Percentiles rank a stretch among this genome's conserved stretches.
phyloP scores from a whole-genome alignment of 2,113 vertebrate genomes.

The Speoplatyrhinus poulsoni region DNA sequence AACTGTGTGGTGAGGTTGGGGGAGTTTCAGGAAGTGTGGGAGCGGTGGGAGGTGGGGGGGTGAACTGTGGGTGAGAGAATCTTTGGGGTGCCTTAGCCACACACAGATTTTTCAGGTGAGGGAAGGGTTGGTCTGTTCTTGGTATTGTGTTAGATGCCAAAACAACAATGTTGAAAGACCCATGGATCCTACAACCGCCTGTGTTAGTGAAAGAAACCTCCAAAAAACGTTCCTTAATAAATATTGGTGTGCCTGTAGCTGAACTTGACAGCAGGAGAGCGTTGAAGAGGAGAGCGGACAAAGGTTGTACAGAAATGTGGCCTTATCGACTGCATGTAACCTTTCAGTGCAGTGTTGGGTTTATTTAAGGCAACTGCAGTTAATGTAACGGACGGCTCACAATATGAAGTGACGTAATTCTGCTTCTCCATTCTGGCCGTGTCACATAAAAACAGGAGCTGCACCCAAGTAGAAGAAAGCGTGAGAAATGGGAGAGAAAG shows the following conservation, averaged over 20 bases:
- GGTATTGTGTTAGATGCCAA: too few relatives aligned
- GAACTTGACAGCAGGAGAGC: not conserved
- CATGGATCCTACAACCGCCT: not conserved
- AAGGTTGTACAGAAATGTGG: not conserved
- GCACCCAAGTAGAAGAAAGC: constrained; percentile 41
- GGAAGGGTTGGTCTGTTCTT: too few relatives aligned
- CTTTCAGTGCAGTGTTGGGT: constrained; percentile 3
- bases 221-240: not conserved
- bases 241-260: not conserved
- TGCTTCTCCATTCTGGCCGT: constrained; percentile 28
- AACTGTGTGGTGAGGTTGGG: too few relatives aligned
- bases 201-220: not conserved
- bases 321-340: constrained; percentile 1
- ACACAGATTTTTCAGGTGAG: not conserved
- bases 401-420: constrained; percentile 36
- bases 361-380: constrained; percentile 29
- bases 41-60: too few relatives aligned
- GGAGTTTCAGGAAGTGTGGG: too few relatives aligned
- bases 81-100: too few relatives aligned
- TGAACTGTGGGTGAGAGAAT: too few relatives aligned
- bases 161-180: too few relatives aligned
- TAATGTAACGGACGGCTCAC: constrained; percentile 36
- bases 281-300: not conserved
- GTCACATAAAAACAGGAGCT: constrained; percentile 30
- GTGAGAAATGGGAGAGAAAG: constrained; percentile 34